A percentile compares a stretch with the other conserved stretches of the same genome.
Conservation (phyloP, 2,888 invertebrate species). For the Amphipoea oculea region DNA sequence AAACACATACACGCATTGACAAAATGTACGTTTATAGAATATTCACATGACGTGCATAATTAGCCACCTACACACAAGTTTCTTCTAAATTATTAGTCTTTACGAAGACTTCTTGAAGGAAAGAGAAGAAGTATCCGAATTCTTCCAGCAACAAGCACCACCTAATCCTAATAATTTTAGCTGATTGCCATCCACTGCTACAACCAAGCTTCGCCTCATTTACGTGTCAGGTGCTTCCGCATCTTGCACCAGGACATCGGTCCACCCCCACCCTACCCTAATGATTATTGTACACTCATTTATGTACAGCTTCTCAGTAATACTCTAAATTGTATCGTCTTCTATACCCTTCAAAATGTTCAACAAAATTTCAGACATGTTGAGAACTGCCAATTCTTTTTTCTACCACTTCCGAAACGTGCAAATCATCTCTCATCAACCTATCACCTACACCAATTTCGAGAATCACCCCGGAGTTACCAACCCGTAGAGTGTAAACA, state of each 20-base stretch:
- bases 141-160: not conserved
- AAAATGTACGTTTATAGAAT: not conserved
- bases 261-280: not conserved
- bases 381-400: constrained; percentile 5
- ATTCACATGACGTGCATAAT: not conserved
- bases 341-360: not conserved
- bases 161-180: not conserved
- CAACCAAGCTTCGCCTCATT: not conserved
- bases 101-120: not conserved
- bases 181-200: not conserved
- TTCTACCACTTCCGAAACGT: constrained; percentile 16
- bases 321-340: not conserved
- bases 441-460: constrained; percentile 14
- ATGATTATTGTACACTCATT: not conserved
- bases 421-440: constrained; percentile 34
- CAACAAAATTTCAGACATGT: not conserved
- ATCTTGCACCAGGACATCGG: not conserved
- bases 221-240: not conserved
- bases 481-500: constrained; percentile 43
- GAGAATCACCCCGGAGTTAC: constrained; percentile 31
- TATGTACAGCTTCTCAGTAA: not conserved
- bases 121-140: not conserved
- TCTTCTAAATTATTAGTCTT: not conserved
- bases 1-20: not conserved
- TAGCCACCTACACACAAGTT: not conserved